These are phyloP conservation scores for fruit fly (Drosophila melanogaster) DNA, from an alignment of 1,140 invertebrate species.

Conservation along the genomic window Release_6_plus_ISO1_MT NC_004354.4:4228501-4229000, in stretches of 20 bases:
- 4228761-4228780: not conserved
- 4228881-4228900: constrained; percentile 77
- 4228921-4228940: constrained; percentile 68
- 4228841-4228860: not conserved
- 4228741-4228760: constrained; percentile 27
- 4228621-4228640: not conserved
- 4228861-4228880: constrained; percentile 19
- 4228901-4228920: constrained; percentile 78
- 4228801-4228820: constrained; percentile 22
- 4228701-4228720: constrained; percentile 48
- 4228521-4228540: no score
- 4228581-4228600: not conserved
- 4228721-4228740: constrained; percentile 35
- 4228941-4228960: constrained; percentile 22
- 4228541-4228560: no score
- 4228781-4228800: not conserved
- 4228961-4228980: constrained; percentile 35
- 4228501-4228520: no score
- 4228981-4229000: constrained; percentile 21
- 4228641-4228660: not conserved
- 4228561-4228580: no score
- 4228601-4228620: not conserved
- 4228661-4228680: not conserved
- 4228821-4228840: not conserved
- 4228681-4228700: constrained; percentile 35